phyloP scores from a whole-genome alignment of 2,113 vertebrate genomes.

The Laticauda laticaudata region DNA sequence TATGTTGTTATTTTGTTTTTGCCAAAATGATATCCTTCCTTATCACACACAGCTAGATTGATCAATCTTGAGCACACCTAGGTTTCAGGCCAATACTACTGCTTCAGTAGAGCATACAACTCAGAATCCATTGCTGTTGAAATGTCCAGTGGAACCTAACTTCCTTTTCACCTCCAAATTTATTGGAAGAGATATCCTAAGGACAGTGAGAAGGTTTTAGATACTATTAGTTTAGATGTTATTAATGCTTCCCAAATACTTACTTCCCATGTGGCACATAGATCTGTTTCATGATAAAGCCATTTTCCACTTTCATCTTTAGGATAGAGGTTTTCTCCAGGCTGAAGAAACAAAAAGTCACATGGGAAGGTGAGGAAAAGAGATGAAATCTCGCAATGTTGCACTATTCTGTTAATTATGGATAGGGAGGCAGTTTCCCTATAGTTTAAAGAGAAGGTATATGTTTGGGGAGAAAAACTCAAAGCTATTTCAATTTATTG shows the following conservation, averaged over 20 bases:
- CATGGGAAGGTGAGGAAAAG: not conserved
- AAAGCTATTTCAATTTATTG: not conserved
- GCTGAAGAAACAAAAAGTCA: slow-evolving; percentile 69
- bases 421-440: not conserved
- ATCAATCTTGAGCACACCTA: not conserved
- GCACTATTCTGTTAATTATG: not conserved
- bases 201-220: not conserved
- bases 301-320: slow-evolving; percentile 80
- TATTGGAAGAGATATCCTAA: not conserved
- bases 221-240: not conserved
- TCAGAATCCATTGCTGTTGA: not conserved
- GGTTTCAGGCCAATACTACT: not conserved
- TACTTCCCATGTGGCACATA: slow-evolving; percentile 95
- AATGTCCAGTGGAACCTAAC: not conserved
- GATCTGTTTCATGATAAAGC: slow-evolving; percentile 82
- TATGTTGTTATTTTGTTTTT: not conserved
- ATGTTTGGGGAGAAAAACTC: not conserved
- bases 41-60: not conserved
- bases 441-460: not conserved
- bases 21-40: not conserved
- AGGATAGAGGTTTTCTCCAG: slow-evolving; percentile 82
- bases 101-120: not conserved
- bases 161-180: not conserved
- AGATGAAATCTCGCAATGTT: not conserved
- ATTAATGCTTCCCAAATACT: slow-evolving; percentile 49